Evolutionary conservation across 2,888 invertebrate genomes (phyloP).

Genomic region (Eurois occulta): DNA sequence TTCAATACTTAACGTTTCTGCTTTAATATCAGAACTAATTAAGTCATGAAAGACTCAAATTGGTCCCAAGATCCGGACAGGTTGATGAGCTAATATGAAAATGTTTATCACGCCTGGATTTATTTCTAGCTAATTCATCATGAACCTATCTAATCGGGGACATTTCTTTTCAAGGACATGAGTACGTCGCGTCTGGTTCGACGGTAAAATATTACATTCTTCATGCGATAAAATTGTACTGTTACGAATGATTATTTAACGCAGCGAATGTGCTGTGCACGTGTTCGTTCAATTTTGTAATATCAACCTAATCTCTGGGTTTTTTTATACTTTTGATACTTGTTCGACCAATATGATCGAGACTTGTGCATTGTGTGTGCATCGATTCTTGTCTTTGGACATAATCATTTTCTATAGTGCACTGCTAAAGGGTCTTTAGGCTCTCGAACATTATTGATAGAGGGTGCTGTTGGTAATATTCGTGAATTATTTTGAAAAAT

Average conservation of each 20-base stretch:
- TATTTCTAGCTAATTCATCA: slow-evolving; percentile 24
- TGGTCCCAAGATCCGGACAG: neutral
- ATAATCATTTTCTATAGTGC: neutral
- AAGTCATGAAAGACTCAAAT: neutral
- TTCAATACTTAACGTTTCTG: neutral
- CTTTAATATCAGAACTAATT: neutral
- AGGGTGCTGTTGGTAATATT: neutral
- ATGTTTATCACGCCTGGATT: neutral
- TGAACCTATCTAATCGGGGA: slow-evolving; percentile 32
- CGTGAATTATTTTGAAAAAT: neutral
- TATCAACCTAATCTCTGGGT: neutral
- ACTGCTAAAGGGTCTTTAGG: neutral
- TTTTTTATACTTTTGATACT: neutral
- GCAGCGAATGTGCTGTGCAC: neutral
- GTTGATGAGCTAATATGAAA: neutral
- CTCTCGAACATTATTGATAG: neutral
- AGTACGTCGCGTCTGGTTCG: slow-evolving; percentile 15
- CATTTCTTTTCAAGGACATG: slow-evolving; percentile 31
- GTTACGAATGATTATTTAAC: slow-evolving; percentile 29
- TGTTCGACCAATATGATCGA: neutral
- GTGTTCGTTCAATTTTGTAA: neutral
- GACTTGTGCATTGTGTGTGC: neutral
- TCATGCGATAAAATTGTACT: slow-evolving; percentile 33
- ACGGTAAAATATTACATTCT: slow-evolving; percentile 35
- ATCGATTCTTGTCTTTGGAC: neutral